Percentiles rank a stretch among this genome's conserved stretches.
Evolutionary conservation across 2,113 vertebrate genomes (phyloP).

Genomic region (Mungos mungo): DNA sequence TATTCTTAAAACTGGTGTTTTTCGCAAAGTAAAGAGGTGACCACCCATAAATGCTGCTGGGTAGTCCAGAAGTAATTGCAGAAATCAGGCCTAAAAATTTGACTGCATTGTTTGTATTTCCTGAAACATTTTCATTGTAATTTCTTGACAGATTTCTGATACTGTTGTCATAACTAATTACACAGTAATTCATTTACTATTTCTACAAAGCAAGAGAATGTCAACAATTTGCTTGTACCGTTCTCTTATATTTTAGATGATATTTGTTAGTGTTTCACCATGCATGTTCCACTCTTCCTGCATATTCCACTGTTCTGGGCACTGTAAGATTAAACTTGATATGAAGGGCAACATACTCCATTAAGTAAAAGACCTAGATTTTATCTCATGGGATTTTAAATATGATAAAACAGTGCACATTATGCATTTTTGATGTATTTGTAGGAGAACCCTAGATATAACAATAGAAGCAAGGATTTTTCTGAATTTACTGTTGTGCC

Average conservation of each 20-base stretch:
- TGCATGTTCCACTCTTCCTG: neutral
- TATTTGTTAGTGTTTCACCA: conserved; percentile 30
- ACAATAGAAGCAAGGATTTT: neutral
- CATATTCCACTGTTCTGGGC: neutral
- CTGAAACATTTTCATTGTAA: conserved; percentile 13
- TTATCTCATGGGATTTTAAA: conserved; percentile 10
- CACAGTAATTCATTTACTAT: neutral
- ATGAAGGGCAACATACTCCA: neutral
- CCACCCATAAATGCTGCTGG: conserved; percentile 13
- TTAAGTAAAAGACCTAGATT: neutral
- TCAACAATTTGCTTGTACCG: neutral
- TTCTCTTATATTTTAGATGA: conserved; percentile 28
- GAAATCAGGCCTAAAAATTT: neutral
- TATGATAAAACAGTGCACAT: neutral
- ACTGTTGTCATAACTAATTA: conserved; percentile 30
- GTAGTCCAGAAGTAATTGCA: conserved; percentile 28
- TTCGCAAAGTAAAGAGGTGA: neutral
- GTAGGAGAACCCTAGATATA: neutral
- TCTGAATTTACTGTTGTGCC: conserved; percentile 5
- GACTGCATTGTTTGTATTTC: neutral
- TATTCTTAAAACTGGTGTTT: conserved; percentile 44
- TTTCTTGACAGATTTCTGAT: conserved; percentile 16
- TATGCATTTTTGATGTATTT: conserved; percentile 11
- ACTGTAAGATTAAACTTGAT: conserved; percentile 24
- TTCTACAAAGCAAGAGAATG: conserved; percentile 5